phyloP scores from a whole-genome alignment of 2,888 invertebrate species.

The Antheraea assamensis region DNA sequence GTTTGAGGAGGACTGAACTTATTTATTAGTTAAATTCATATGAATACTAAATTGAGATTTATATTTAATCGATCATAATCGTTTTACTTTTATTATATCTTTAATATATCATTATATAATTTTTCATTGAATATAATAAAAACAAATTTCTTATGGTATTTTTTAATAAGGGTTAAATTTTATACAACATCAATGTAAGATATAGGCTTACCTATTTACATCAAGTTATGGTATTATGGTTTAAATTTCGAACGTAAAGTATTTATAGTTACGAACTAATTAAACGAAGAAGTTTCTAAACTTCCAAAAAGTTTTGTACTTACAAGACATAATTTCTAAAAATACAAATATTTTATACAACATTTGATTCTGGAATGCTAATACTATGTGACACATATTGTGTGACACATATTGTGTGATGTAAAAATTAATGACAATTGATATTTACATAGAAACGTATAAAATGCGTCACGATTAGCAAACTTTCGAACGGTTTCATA shows the following conservation, averaged over 20 bases:
- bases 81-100: too few relatives aligned
- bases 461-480: background rate
- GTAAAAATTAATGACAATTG: background rate
- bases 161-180: background rate
- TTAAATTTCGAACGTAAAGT: background rate
- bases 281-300: background rate
- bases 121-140: background rate
- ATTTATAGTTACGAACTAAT: background rate
- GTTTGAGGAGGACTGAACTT: background rate
- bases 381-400: background rate
- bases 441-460: background rate
- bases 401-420: background rate
- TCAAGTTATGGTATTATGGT: too few relatives aligned
- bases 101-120: too few relatives aligned
- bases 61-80: background rate
- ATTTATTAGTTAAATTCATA: background rate
- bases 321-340: too few relatives aligned
- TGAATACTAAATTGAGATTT: background rate
- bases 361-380: too few relatives aligned
- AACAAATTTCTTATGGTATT: background rate
- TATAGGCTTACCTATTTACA: too few relatives aligned
- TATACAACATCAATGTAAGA: background rate
- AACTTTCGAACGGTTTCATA: conserved; percentile 8
- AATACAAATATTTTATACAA: too few relatives aligned
- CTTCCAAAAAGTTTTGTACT: background rate